Base-by-base conservation (phyloP, 1,140 invertebrate species). In the Heliconius hewitsoni region DNA sequence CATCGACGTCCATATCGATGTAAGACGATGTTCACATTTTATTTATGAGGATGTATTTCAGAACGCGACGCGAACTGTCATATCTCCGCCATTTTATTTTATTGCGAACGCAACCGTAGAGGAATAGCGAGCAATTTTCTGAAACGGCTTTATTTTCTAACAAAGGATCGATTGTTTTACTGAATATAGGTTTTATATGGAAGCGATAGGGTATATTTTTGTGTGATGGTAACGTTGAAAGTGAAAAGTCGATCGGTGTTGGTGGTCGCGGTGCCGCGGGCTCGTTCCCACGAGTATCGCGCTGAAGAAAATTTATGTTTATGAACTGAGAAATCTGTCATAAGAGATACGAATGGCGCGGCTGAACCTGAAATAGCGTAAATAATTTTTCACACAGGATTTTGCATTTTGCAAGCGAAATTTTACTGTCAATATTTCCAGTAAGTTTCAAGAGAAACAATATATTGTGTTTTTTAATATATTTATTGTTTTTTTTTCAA, bases 261-360 rank as follows among this genome's bases (percentile, higher is more conserved):
- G 93, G 93, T 94, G 93, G 91, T 94, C 91, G 91, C 74, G 42
- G 75, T 78, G 87, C 88, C 91, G 83, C 82, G 80, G 90, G 91
- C 90, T 46, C 74, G 88, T 93, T 94, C 93, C 90, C 93, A 94
- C 93, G 93, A 90, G 87, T 94, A 93, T 93, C 77, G 87, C 88
- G 83, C 89, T 85, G 80, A 88, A 88, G 93, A 93, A 94, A 94
- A 93, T 94, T 91, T 94, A 94, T 92, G 91, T 91, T 92, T 90
- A 93, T 90, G 90, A 90, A 93, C 91, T 92, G 89, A 93, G 93
- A 92, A 93, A 93, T 93, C 87, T 93, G 93, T 93, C 93, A 94
- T 93, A 92, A 94, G 86, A 87, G 87, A 94, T 94, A 91, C 87
- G 90, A 84, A 90, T 88, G 85, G 90, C 89, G 87, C 90, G 88